phyloP scores from a whole-genome alignment of 1,140 invertebrate genomes.

The Paraescarpia echinospica region DNA sequence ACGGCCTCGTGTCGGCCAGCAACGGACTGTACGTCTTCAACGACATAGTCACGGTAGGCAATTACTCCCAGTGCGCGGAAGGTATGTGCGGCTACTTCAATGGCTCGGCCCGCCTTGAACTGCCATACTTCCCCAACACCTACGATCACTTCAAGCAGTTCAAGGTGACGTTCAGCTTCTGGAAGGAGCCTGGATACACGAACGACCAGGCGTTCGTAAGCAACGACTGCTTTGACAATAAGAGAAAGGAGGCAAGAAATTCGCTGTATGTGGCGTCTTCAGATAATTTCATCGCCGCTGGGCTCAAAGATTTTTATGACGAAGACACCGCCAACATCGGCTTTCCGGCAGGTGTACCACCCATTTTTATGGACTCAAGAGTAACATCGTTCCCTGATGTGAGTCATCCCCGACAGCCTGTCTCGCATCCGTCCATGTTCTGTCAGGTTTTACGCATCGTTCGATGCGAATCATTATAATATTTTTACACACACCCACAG shows the following conservation, averaged over 20 bases:
- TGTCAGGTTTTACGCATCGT: no score
- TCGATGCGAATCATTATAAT: no score
- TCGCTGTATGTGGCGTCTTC: not conserved
- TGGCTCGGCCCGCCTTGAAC: not conserved
- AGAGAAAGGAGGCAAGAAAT: not conserved
- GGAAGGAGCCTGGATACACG: not conserved
- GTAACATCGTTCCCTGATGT: no score
- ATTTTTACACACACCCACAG: no score
- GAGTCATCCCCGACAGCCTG: no score
- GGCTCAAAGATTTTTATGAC: not conserved
- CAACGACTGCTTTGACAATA: not conserved
- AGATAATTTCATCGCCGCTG: not conserved
- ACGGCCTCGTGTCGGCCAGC: not conserved
- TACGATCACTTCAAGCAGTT: not conserved
- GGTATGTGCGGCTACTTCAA: not conserved
- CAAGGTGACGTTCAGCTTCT: not conserved
- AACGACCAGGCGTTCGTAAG: not conserved
- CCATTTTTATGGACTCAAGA: no score
- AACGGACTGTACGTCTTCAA: not conserved
- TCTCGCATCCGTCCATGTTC: no score
- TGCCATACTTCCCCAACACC: not conserved
- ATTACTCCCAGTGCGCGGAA: not conserved
- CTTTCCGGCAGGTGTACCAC: not conserved
- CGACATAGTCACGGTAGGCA: not conserved
- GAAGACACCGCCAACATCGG: not conserved